A percentile compares a stretch with the other conserved stretches of the same genome.
These are phyloP conservation scores for Heliopora coerulea DNA, from an alignment of 92 coral and sea anemone genomes.

Conservation along the genomic window DNA sequence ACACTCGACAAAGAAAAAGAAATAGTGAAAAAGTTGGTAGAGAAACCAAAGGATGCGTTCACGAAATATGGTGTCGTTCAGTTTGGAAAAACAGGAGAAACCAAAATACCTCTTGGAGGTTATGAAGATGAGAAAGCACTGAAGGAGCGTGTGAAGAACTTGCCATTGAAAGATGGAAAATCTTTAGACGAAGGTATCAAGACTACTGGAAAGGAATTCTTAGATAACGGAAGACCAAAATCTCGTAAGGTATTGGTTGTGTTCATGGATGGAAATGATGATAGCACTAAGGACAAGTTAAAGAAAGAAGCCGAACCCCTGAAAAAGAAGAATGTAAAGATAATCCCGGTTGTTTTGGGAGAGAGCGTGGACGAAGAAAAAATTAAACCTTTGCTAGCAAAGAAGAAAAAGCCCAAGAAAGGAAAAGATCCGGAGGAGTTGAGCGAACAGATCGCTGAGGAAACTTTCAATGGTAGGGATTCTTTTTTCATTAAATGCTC, in stretches of 20 bases:
- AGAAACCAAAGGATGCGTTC: constrained; percentile 52
- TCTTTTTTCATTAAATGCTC: background rate
- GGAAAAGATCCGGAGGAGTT: constrained; percentile 52
- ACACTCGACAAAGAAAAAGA: constrained; percentile 41
- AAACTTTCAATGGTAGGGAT: constrained; percentile 65
- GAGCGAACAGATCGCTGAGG: constrained; percentile 67
- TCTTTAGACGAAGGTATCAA: constrained; percentile 43
- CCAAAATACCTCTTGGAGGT: constrained; percentile 62
- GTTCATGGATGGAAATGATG: constrained; percentile 51
- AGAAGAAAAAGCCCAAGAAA: constrained; percentile 62
- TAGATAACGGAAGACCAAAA: constrained; percentile 49
- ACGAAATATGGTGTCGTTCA: constrained; percentile 75
- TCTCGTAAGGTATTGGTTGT: constrained; percentile 56
- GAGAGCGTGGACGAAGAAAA: constrained; percentile 46
- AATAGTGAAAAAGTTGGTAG: constrained; percentile 43
- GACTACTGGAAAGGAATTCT: constrained; percentile 51
- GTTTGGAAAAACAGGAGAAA: constrained; percentile 59
- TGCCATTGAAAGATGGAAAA: constrained; percentile 44
- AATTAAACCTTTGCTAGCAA: constrained; percentile 56
- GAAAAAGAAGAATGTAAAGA: constrained; percentile 49
- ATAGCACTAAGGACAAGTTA: constrained; percentile 45
- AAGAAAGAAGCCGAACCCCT: constrained; percentile 39
- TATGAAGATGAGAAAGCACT: constrained; percentile 58
- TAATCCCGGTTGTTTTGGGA: constrained; percentile 59
- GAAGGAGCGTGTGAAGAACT: constrained; percentile 44